Conservation (phyloP, 2,888 invertebrate species). For the Caenorhabditis sp. region DNA sequence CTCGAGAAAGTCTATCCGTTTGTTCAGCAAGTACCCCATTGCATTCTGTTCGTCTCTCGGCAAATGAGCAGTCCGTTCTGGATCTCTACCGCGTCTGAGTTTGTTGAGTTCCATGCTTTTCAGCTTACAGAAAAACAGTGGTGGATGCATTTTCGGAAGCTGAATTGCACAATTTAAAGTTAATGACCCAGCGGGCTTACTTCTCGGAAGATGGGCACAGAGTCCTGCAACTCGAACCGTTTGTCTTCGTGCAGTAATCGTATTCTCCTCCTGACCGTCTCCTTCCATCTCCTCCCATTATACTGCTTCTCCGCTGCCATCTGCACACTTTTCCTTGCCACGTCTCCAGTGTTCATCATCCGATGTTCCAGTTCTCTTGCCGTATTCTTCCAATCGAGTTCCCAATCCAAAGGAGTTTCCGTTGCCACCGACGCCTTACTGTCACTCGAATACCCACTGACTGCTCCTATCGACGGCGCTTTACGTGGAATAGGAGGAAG, state of each 20-base stretch:
- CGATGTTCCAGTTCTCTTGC: constrained; percentile 46
- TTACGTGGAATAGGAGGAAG: constrained; percentile 22
- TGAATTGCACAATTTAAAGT: neutral
- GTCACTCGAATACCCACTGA: constrained; percentile 56
- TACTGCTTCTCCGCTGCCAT: constrained; percentile 11
- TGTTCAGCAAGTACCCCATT: constrained; percentile 21
- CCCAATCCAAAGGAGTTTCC: constrained; percentile 50
- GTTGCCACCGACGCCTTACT: constrained; percentile 32
- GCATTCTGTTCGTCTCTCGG: neutral
- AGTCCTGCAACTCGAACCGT: constrained; percentile 26
- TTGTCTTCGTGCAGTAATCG: constrained; percentile 21
- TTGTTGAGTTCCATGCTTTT: constrained; percentile 46
- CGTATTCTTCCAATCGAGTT: constrained; percentile 34
- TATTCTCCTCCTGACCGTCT: constrained; percentile 19
- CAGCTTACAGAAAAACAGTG: constrained; percentile 32
- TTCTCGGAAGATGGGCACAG: constrained; percentile 23
- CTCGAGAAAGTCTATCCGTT: constrained; percentile 38
- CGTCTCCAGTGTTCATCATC: neutral
- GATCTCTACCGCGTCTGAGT: neutral
- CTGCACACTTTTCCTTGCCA: neutral
- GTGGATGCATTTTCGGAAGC: constrained; percentile 48
- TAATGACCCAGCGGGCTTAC: neutral
- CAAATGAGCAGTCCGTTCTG: neutral
- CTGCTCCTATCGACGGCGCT: constrained; percentile 34
- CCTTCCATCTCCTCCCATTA: constrained; percentile 29